Evolutionary conservation across 2,888 invertebrate genomes (phyloP), one percentile per base, ranked within the genome.

Genomic region (Caenorhabditis sulstoni): DNA sequence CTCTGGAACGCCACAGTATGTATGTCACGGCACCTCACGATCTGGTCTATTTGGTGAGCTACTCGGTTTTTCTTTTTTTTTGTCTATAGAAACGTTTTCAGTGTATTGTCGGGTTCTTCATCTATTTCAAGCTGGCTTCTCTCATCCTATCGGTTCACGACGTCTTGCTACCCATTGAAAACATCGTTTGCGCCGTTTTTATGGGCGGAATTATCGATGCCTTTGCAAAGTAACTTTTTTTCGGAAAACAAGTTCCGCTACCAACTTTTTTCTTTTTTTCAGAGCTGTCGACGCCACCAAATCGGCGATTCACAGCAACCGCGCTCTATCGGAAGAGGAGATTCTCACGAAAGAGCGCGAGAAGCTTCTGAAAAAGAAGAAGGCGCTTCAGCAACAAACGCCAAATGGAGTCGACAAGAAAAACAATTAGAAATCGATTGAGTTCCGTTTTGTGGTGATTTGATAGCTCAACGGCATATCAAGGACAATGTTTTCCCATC

Each of bases 141-240:
- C 94, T 99, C 88, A 92, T 99, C 71, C 93, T 99, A 87, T 96
- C 97, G 84, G 97, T 99, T 88, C 96, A 96, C 90, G 99, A 99
- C 92, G 99, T 99, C 35, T 97, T 99, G 92, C 94, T 96, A 89
- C 99, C 99, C 9, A 96, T 99, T 91, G 99, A 99, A 93, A 99
- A 99, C 91, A 92, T 99, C 73, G 94, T 95, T 92, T 97, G 97
- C 91, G 96, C 97, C 29, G 92, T 97, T 62, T 96, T 96, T 92
- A 94, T 99, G 91, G 99, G 99, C 53, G 99, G 99, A 66, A 95
- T 99, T 91, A 97, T 97, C 95, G 99, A 99, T 92, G 96, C 96
- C 45, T 93, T 98, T 90, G 86, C 84, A 14, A 83, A 87, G 88
- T 88, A 49, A 52, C 65, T 62, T 44, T 41, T 45, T 29, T 29